phyloP scores from a whole-genome alignment of 2,113 vertebrate species.

The Xenus cinereus region DNA sequence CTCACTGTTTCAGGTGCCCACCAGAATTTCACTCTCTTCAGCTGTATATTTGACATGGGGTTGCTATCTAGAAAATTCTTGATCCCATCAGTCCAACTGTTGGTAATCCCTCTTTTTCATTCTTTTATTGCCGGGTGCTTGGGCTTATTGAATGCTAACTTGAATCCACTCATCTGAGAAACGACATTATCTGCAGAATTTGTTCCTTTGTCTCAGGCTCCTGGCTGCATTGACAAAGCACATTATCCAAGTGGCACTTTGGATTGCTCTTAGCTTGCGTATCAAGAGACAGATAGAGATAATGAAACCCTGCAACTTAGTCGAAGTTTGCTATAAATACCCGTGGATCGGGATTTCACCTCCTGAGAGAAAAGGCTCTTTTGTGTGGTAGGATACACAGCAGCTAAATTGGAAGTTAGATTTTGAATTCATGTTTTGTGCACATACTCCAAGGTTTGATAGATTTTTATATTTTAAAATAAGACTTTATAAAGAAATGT shows the following conservation, averaged over 20 bases:
- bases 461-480: neutral
- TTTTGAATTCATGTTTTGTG: neutral
- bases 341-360: neutral
- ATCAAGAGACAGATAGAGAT: neutral
- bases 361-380: neutral
- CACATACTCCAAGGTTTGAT: neutral
- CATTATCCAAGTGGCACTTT: neutral
- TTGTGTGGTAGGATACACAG: neutral
- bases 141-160: neutral
- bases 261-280: neutral
- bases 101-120: neutral
- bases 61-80: fast-evolving
- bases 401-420: neutral
- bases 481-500: neutral
- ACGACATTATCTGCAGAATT: neutral
- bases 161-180: neutral
- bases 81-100: neutral
- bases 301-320: neutral
- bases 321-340: neutral
- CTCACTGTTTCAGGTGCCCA: neutral
- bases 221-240: neutral
- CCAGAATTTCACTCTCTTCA: neutral
- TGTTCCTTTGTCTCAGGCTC: neutral
- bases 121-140: neutral
- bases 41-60: fast-evolving